phyloP scores from a whole-genome alignment of 2,113 vertebrate species.

The Aphelocoma coerulescens region DNA sequence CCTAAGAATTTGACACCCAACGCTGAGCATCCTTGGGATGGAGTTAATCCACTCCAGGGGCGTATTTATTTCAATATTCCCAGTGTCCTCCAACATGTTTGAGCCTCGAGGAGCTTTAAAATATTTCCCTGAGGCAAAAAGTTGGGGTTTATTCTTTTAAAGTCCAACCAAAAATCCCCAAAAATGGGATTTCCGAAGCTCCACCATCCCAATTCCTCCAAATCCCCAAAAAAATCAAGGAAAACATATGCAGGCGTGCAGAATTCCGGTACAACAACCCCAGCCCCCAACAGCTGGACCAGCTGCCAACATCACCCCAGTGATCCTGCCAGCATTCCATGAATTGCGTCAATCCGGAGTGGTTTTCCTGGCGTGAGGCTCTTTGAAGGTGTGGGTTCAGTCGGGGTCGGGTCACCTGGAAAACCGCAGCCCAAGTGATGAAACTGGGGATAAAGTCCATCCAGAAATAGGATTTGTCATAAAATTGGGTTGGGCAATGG shows the following conservation, averaged over 20 bases:
- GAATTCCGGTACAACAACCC: background rate
- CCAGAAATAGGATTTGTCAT: background rate
- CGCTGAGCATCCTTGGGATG: fast-evolving
- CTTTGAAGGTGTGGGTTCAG: background rate
- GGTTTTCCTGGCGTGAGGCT: fast-evolving
- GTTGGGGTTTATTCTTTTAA: background rate
- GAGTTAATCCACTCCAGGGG: background rate
- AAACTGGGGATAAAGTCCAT: background rate
- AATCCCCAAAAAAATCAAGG: fast-evolving
- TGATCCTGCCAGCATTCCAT: fast-evolving
- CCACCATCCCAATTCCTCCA: background rate
- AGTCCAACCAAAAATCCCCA: background rate
- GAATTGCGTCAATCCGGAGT: fast-evolving
- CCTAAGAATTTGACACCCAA: background rate
- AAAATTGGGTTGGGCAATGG: background rate
- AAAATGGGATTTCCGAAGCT: fast-evolving
- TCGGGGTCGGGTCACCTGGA: fast-evolving
- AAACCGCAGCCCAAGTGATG: background rate
- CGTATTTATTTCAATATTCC: background rate
- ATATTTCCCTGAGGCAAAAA: background rate
- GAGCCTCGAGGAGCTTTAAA: background rate
- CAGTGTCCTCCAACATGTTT: fast-evolving
- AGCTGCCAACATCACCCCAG: background rate
- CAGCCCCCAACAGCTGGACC: fast-evolving
- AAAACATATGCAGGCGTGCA: fast-evolving